phyloP scores from a whole-genome alignment of 1,140 invertebrate species.

The Mesaphorura yosii region DNA sequence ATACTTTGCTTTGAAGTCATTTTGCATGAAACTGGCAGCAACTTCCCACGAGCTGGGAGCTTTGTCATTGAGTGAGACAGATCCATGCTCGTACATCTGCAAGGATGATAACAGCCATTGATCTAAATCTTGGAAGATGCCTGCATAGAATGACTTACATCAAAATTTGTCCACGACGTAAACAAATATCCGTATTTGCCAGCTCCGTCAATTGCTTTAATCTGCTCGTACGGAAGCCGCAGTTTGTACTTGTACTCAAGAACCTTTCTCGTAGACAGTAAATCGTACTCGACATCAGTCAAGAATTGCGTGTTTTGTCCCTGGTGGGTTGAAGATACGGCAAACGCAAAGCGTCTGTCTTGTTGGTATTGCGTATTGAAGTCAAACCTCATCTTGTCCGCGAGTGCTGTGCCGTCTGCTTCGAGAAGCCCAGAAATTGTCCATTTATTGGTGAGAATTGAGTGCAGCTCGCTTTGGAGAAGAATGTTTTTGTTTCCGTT shows the following conservation, averaged over 20 bases:
- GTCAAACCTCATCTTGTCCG: slow-evolving; percentile 3
- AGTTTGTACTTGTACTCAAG: slow-evolving; percentile 17
- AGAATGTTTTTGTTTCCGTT: slow-evolving; percentile 11
- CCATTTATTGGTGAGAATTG: slow-evolving; percentile 15
- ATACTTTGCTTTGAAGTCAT: slow-evolving; percentile 9
- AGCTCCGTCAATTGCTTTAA: slow-evolving; percentile 6
- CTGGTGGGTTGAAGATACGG: too few relatives aligned
- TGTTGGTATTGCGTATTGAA: slow-evolving; percentile 9
- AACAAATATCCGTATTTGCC: slow-evolving; percentile 8
- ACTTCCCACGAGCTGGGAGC: slow-evolving; percentile 3
- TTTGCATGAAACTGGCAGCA: background rate
- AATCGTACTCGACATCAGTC: slow-evolving; percentile 16
- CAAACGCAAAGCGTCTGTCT: background rate
- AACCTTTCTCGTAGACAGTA: slow-evolving; percentile 10
- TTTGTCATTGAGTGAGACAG: slow-evolving; percentile 2
- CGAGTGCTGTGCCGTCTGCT: slow-evolving; percentile 9
- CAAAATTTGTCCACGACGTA: slow-evolving; percentile 25
- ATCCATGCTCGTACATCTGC: slow-evolving; percentile 10
- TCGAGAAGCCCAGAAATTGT: slow-evolving; percentile 16
- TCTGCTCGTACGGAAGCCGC: slow-evolving; percentile 8
- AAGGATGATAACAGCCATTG: background rate
- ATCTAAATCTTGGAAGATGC: background rate
- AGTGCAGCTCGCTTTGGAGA: slow-evolving; percentile 15
- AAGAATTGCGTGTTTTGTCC: too few relatives aligned
- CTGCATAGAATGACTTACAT: slow-evolving; percentile 12